A percentile compares a stretch with the other conserved stretches of the same genome.
Evolutionary conservation across 2,888 invertebrate species (phyloP).

Genomic region (Malthinus flaveolus): DNA sequence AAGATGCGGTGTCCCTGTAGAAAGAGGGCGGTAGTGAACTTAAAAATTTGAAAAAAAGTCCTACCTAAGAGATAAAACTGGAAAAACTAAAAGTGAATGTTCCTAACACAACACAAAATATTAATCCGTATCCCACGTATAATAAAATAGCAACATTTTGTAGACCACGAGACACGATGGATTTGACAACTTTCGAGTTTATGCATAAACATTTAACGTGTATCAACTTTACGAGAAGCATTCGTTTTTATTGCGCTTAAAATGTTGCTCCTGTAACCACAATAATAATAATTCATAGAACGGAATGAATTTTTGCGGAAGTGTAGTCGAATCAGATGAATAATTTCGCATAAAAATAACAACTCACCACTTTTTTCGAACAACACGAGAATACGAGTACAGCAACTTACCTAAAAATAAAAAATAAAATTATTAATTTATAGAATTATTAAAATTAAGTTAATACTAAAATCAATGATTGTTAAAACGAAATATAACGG

Average conservation of each 20-base stretch:
- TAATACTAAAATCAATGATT: neutral
- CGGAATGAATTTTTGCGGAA: slow-evolving; percentile 25
- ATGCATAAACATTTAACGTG: neutral
- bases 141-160: too few relatives aligned
- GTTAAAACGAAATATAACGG: neutral
- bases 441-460: neutral
- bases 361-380: slow-evolving; percentile 8
- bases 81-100: too few relatives aligned
- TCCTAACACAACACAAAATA: too few relatives aligned
- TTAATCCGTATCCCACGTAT: too few relatives aligned
- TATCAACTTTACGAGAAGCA: slow-evolving; percentile 26
- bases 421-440: slow-evolving; percentile 1
- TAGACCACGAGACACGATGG: too few relatives aligned
- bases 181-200: too few relatives aligned
- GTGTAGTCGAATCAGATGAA: slow-evolving; percentile 19
- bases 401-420: slow-evolving; percentile 13
- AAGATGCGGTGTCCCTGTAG: too few relatives aligned
- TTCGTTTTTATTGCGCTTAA: slow-evolving; percentile 26
- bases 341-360: slow-evolving; percentile 19
- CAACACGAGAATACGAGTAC: neutral
- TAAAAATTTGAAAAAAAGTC: too few relatives aligned
- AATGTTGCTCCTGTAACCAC: slow-evolving; percentile 20
- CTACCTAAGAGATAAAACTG: too few relatives aligned
- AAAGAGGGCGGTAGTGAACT: too few relatives aligned
- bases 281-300: slow-evolving; percentile 13